Evolutionary conservation across 2,888 invertebrate genomes (phyloP), one percentile per base, ranked within the genome.

Genomic region (Pomacea canaliculata): DNA sequence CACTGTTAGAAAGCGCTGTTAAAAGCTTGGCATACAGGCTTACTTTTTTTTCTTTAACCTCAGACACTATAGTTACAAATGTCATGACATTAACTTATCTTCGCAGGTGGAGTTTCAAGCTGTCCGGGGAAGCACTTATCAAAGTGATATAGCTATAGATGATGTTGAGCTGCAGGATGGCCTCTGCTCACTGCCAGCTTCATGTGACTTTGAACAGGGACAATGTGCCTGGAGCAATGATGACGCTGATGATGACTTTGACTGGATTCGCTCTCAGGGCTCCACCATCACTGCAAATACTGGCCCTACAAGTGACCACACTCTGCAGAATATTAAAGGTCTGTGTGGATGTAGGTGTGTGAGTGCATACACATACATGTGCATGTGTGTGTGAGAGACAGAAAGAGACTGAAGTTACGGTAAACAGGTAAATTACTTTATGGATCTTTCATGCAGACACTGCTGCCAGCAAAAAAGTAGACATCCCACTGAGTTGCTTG

Each of bases 221-320:
- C 68, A 87, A n/a, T 90, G 90, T 78, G 82, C 79, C 62, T 89
- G 87, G 87, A 82, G 79, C 7, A 87, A 89, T 63, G 88, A 84
- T 81, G 82, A 72, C 7, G 49, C 83, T n/a, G 78, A 78, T 12
- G 87, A 87, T 80, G 79, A 85, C 70, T 87, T 88, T 80, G 83
- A 90, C 77, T 90, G 89, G 89, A 80, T 80, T 37, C 79, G 82
- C 59, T 77, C 80, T 13, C 75, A 78, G 51, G 88, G 87, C 1
- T 76, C 78, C 18, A 88, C 87, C 7, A 74, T 83, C n/a, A 83
- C 88, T 16, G 56, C 76, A 7, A 83, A 83, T n/a, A 89, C 89
- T 46, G 89, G 89, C 27, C 90, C 90, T 60, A 76, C 73, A 63
- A 76, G 80, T 19, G 88, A 87, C 79, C 89, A 87, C 73, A 86